Evolutionary conservation across 30 jellyfish, hydroid and myxozoan genomes (phyloP), one percentile per base, ranked within the genome.

Genomic region (Chironex yamaguchii): DNA sequence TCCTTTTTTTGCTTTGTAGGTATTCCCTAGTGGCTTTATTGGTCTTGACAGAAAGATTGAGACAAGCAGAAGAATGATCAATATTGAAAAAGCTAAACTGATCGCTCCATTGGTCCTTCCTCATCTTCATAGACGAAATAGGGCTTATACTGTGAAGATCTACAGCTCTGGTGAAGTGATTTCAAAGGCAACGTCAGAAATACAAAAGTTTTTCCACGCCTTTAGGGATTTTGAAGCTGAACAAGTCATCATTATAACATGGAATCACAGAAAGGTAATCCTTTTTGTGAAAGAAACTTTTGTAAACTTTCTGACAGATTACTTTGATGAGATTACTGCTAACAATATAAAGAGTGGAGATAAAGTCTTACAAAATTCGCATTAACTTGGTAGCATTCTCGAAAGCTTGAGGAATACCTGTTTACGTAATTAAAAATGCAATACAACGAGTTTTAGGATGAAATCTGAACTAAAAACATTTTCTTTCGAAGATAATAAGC

Each of bases 191-290:
- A 42, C 58, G 17, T 6, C 17, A 42, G 58, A 42, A 42, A 42
- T 42, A 6, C 58, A 42, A 17, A 42, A 42, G 58, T 42, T 42
- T 42, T 42, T 42, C 58, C 17, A 42, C 17, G 9, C 58, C 9
- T 42, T 42, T 17, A 42, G 58, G 0, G 87, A 75, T 30, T 86
- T 86, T 71, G 85, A 21, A 23, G 90, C 96, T 21, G 58, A 50
- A 4, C 79, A 76, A n/a, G 80, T 86, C 48, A 84, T 86, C 1
- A 34, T 86, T 30, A 51, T 86, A 21, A 52, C 89, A n/a, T 86
- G 96, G 96, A 67, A 17, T 17, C 58, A 42, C 17, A 9, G 58
- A 6, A 9, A 42, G 58, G 58, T 42, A 42, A 42, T n/a, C n/a
- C n/a, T n/a, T n/a, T n/a, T n/a, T n/a, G n/a, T n/a, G n/a, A n/a